Percentiles rank a stretch among this genome's conserved stretches.
Evolutionary conservation across 2,113 vertebrate genomes (phyloP).

Genomic region (Acrocephalus kingi): DNA sequence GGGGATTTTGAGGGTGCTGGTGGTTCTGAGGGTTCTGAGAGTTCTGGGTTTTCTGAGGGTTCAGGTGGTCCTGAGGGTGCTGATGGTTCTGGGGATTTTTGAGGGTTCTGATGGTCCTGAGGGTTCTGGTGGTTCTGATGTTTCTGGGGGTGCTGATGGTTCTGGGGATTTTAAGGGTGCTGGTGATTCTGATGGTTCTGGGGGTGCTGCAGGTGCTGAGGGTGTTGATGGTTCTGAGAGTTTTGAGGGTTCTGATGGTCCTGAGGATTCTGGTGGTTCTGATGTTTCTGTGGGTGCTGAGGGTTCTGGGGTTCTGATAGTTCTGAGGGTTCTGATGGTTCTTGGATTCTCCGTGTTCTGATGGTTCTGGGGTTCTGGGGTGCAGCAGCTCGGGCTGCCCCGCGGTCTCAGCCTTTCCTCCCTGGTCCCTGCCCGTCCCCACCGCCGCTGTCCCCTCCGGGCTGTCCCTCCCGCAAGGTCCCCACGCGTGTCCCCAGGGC

Average conservation of each 20-base stretch:
- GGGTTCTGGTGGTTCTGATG: too few species aligned
- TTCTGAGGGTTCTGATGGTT: accelerated
- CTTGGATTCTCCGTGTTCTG: neutral
- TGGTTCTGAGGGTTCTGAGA: neutral
- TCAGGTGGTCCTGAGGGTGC: accelerated
- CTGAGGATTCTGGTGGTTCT: too few species aligned
- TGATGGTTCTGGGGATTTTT: too few species aligned
- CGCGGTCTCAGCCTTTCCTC: too few species aligned
- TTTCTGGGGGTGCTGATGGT: neutral
- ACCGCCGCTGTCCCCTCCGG: accelerated
- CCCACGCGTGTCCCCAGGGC: accelerated
- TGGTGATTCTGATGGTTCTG: neutral
- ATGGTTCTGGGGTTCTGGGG: neutral
- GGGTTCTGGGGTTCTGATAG: too few species aligned
- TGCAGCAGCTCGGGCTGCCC: neutral
- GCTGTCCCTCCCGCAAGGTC: accelerated
- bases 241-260: too few species aligned
- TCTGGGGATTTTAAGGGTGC: accelerated
- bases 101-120: too few species aligned
- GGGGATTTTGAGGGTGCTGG: accelerated
- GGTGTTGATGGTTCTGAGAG: too few species aligned
- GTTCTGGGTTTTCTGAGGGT: neutral
- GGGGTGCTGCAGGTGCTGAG: accelerated
- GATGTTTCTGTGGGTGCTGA: accelerated
- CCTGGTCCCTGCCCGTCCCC: accelerated